These are phyloP conservation scores for Endotricha flammealis DNA, from an alignment of 2,888 invertebrate species.

Conservation along the genomic window DNA sequence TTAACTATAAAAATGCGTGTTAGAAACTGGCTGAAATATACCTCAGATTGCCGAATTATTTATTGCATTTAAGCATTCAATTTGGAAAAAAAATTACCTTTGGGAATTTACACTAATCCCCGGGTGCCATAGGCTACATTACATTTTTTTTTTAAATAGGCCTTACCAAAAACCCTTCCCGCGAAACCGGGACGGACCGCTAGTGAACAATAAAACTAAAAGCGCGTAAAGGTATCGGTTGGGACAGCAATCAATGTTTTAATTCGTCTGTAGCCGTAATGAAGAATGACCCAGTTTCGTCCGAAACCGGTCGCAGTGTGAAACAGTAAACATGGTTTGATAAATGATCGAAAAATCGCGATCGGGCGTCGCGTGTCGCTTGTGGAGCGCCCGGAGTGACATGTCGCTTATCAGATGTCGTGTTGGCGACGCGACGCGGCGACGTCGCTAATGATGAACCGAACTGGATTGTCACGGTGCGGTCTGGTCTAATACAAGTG, in stretches of 20 bases:
- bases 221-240: conserved; percentile 8
- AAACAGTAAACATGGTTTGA: conserved; percentile 43
- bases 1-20: too few relatives aligned
- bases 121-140: too few relatives aligned
- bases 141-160: too few relatives aligned
- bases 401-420: conserved; percentile 19
- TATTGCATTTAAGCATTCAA: too few relatives aligned
- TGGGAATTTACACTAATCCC: too few relatives aligned
- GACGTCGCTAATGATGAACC: conserved; percentile 22
- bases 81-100: too few relatives aligned
- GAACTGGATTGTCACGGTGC: conserved; percentile 28
- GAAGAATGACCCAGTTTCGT: conserved; percentile 40
- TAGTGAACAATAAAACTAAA: too few relatives aligned
- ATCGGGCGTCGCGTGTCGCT: conserved; percentile 24
- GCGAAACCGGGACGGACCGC: too few relatives aligned
- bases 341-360: conserved; percentile 47
- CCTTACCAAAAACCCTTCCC: too few relatives aligned
- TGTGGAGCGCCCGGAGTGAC: conserved; percentile 7
- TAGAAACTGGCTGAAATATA: too few relatives aligned
- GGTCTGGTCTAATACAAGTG: too few relatives aligned
- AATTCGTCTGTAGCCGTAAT: conserved; percentile 28
- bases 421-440: conserved; percentile 24
- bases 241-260: conserved; percentile 28
- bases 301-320: conserved; percentile 31
- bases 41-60: too few relatives aligned